phyloP scores from a whole-genome alignment of 2,797 vertebrate species.

The Arrhamphus sclerolepis region DNA sequence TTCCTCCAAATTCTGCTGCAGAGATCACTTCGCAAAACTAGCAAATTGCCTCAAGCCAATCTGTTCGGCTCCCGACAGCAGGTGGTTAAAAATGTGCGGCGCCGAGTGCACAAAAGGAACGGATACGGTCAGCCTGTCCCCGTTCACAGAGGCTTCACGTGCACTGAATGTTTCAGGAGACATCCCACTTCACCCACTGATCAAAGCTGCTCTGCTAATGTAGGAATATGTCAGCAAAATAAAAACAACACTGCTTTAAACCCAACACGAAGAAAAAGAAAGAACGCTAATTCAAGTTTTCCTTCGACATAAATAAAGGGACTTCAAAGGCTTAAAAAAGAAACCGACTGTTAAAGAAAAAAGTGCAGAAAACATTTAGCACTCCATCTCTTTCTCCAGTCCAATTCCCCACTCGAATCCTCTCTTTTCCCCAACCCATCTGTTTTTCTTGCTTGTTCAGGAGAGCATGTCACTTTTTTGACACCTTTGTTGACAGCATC shows the following conservation, averaged over 20 bases:
- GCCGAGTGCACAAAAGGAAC: constrained; percentile 1
- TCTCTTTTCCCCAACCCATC: constrained; percentile 28
- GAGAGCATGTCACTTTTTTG: constrained; percentile 42
- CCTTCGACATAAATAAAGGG: no score
- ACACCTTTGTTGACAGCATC: constrained; percentile 64
- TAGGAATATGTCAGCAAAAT: constrained; percentile 37
- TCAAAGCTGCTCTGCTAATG: constrained; percentile 42
- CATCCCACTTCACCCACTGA: constrained; percentile 7
- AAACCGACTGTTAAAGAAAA: no score
- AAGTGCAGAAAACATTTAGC: neutral
- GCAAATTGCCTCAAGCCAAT: constrained; percentile 11
- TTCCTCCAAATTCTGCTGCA: constrained; percentile 27
- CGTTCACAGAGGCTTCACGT: no score
- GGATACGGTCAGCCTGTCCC: constrained; percentile 11
- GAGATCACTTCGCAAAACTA: constrained; percentile 43
- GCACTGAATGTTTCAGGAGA: neutral
- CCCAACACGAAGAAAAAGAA: constrained; percentile 12
- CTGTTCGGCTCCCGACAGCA: constrained; percentile 1
- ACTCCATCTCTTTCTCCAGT: constrained; percentile 22
- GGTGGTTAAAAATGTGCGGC: constrained; percentile 1
- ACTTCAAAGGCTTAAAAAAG: no score
- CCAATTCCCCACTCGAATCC: constrained; percentile 17
- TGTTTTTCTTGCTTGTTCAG: constrained; percentile 48
- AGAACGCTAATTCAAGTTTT: no score
- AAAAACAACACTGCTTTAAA: constrained; percentile 26